phyloP scores from a whole-genome alignment of 2,888 invertebrate genomes.

The Hyles lineata region DNA sequence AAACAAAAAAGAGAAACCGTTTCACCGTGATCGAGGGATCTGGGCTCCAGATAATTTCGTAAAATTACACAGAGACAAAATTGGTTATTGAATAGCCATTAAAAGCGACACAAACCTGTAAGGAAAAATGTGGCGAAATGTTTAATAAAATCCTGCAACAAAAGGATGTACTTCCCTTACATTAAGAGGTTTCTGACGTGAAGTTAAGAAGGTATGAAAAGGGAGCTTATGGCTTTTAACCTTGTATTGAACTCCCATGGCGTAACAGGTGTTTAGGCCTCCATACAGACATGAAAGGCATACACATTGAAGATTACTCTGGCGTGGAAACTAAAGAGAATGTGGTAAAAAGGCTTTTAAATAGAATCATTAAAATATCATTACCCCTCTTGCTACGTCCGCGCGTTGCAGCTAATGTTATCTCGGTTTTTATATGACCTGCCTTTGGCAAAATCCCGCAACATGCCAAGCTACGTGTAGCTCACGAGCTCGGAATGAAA shows the following conservation, averaged over 20 bases:
- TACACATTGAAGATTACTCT: conserved; percentile 1
- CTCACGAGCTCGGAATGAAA: not conserved
- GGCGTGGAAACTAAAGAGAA: conserved; percentile 1
- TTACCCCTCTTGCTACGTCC: not conserved
- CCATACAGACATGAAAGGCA: not conserved
- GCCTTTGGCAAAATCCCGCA: not conserved
- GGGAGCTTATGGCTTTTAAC: conserved; percentile 15
- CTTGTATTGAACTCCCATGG: not conserved
- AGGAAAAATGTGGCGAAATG: not conserved
- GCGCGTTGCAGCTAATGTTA: conserved; percentile 13
- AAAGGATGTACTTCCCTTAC: not conserved
- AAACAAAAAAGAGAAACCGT: conserved; percentile 37
- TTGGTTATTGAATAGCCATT: not conserved
- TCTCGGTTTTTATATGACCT: conserved; percentile 8
- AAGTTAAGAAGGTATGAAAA: conserved; percentile 25
- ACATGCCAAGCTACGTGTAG: not conserved
- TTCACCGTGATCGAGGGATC: conserved; percentile 6
- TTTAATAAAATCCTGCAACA: not conserved
- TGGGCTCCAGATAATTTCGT: not conserved
- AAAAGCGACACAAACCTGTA: not conserved
- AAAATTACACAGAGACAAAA: not conserved
- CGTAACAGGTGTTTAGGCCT: conserved; percentile 27
- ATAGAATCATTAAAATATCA: conserved; percentile 24
- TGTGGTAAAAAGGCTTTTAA: not conserved
- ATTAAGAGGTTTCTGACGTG: conserved; percentile 21